A percentile compares a stretch with the other conserved stretches of the same genome.
Evolutionary conservation across 37 sponge, comb jelly and placozoan genomes (phyloP).

Genomic region (Halichondria panicea): DNA sequence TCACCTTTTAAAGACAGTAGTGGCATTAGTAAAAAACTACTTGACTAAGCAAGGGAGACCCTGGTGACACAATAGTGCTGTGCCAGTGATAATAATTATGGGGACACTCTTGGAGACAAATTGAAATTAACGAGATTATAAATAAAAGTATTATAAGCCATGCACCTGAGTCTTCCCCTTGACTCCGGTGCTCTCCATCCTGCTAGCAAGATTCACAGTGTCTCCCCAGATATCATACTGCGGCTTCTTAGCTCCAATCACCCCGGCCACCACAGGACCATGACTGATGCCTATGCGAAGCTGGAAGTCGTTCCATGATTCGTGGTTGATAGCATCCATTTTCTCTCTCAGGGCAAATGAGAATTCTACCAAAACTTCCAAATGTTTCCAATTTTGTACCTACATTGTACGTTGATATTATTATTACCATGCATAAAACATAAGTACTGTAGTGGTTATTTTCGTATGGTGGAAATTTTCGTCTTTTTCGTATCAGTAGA

Average conservation of each 20-base stretch:
- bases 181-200: slow-evolving; percentile 92
- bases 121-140: not conserved
- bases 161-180: slow-evolving; percentile 80
- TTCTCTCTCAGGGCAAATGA: slow-evolving; percentile 70
- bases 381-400: slow-evolving; percentile 40
- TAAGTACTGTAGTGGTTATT: too few species aligned
- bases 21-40: too few species aligned
- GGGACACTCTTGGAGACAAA: too few species aligned
- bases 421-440: too few species aligned
- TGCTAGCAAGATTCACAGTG: slow-evolving; percentile 90
- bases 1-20: too few species aligned
- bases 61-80: too few species aligned
- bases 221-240: slow-evolving; percentile 96
- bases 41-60: too few species aligned
- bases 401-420: too few species aligned
- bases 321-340: slow-evolving; percentile 65
- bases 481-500: too few species aligned
- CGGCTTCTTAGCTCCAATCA: slow-evolving; percentile 90
- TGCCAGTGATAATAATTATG: too few species aligned
- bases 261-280: slow-evolving; percentile 90
- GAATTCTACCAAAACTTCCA: slow-evolving; percentile 63
- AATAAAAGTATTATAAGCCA: slow-evolving; percentile 11
- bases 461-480: too few species aligned
- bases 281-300: slow-evolving; percentile 83
- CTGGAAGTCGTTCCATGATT: slow-evolving; percentile 74